phyloP scores from a whole-genome alignment of 2,797 vertebrate genomes.

The Pipistrellus pipistrellus region DNA sequence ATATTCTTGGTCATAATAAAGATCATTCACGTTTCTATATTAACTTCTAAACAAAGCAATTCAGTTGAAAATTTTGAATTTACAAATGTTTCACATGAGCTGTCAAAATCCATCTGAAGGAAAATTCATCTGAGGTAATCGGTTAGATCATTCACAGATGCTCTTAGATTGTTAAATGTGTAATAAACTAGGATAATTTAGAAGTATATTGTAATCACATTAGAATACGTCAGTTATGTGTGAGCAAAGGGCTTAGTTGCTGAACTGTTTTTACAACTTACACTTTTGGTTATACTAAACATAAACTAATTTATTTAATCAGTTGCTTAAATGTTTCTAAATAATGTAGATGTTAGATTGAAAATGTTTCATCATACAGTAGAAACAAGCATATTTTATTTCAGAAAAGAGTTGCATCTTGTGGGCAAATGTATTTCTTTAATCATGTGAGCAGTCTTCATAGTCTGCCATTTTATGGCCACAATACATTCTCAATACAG shows the following conservation, averaged over 20 bases:
- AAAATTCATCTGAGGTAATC: conserved; percentile 8
- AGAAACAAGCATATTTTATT: conserved; percentile 43
- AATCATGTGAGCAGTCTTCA: background rate
- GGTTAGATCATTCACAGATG: conserved; percentile 26
- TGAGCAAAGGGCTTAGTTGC: conserved; percentile 1
- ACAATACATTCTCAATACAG: background rate
- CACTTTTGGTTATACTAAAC: background rate
- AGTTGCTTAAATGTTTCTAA: conserved; percentile 30
- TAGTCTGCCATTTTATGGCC: background rate
- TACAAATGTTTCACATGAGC: background rate
- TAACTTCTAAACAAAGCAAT: conserved; percentile 36
- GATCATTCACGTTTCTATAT: conserved; percentile 30
- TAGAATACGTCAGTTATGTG: background rate
- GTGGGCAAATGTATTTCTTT: background rate
- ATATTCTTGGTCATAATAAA: background rate
- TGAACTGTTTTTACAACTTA: background rate
- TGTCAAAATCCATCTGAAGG: conserved; percentile 42
- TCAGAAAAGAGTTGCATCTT: conserved; percentile 18
- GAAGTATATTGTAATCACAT: background rate
- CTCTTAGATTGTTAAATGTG: background rate
- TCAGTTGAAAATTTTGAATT: conserved; percentile 38
- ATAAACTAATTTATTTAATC: conserved; percentile 24
- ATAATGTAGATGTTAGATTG: background rate
- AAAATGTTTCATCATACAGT: background rate
- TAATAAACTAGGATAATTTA: background rate